Evolutionary conservation across 2,888 invertebrate species (phyloP).

Genomic region (Epirrhoe alternata): DNA sequence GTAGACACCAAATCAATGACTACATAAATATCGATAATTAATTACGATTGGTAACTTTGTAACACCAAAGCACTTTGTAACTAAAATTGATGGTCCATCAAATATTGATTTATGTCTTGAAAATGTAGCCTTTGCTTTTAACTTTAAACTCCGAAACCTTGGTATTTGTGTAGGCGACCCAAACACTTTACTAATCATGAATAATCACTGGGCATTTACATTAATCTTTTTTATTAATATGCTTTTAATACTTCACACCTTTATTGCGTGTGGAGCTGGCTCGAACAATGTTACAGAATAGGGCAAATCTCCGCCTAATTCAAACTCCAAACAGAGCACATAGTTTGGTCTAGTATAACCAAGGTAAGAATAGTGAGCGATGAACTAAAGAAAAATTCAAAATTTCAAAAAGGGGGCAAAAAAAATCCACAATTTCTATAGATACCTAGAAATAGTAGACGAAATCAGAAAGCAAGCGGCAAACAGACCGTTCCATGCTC

Average conservation of each 20-base stretch:
- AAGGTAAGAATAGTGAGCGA: no score
- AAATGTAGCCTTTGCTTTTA: constrained; percentile 24
- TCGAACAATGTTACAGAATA: no score
- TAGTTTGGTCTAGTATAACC: no score
- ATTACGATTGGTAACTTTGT: neutral
- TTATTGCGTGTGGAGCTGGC: neutral
- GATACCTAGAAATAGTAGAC: no score
- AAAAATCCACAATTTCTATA: no score
- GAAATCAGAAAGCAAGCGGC: no score
- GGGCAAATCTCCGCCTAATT: no score
- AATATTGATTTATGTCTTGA: constrained; percentile 24
- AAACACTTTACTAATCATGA: constrained; percentile 41
- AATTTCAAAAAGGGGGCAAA: no score
- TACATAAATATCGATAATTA: neutral
- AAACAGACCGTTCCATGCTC: no score
- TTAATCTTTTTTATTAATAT: constrained; percentile 29
- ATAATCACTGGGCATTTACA: constrained; percentile 25
- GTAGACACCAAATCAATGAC: neutral
- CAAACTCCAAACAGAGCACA: no score
- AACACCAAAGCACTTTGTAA: constrained; percentile 8
- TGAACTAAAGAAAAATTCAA: no score
- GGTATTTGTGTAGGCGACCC: constrained; percentile 39
- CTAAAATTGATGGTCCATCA: constrained; percentile 32
- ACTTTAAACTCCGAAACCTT: constrained; percentile 36
- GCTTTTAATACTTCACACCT: constrained; percentile 13